These are phyloP conservation scores for Zeus faber DNA, from an alignment of 2,113 vertebrate species.

Conservation along the genomic window DNA sequence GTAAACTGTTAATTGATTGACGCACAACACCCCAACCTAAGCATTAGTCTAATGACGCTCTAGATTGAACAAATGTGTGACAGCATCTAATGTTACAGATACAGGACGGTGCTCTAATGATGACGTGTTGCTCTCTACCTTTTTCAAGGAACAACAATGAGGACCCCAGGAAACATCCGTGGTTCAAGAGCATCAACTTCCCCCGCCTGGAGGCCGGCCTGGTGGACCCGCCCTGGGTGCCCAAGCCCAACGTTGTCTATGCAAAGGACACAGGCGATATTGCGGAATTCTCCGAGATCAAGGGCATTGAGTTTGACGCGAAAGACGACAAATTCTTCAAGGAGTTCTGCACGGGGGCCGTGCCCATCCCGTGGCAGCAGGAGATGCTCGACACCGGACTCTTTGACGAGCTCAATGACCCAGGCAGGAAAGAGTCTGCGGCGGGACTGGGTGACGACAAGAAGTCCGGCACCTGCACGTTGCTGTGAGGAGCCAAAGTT, in stretches of 20 bases:
- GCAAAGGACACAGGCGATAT: constrained; percentile 89
- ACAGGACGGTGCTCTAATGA: constrained; percentile 5
- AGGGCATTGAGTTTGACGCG: constrained; percentile 85
- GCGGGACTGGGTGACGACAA: constrained; percentile 60
- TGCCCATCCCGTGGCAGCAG: constrained; percentile 84
- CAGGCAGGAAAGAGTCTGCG: constrained; percentile 73
- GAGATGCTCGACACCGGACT: constrained; percentile 90
- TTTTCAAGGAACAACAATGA: constrained; percentile 75
- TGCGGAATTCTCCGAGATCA: constrained; percentile 88
- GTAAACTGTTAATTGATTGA: background rate
- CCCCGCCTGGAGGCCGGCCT: constrained; percentile 87
- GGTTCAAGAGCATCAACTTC: constrained; percentile 90
- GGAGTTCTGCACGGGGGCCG: constrained; percentile 85
- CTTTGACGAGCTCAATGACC: constrained; percentile 88
- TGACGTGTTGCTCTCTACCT: constrained; percentile 19
- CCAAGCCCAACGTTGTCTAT: constrained; percentile 90
- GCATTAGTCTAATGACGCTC: no score
- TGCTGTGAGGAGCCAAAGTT: constrained; percentile 73
- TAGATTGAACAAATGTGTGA: no score
- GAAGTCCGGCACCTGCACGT: constrained; percentile 84
- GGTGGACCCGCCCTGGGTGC: constrained; percentile 83
- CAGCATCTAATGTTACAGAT: no score
- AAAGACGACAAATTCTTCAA: constrained; percentile 89
- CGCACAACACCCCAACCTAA: background rate
- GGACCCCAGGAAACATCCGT: constrained; percentile 87